These are phyloP conservation scores for Neoitamus cyanurus DNA, from an alignment of 2,888 invertebrate genomes.

Conservation along the genomic window DNA sequence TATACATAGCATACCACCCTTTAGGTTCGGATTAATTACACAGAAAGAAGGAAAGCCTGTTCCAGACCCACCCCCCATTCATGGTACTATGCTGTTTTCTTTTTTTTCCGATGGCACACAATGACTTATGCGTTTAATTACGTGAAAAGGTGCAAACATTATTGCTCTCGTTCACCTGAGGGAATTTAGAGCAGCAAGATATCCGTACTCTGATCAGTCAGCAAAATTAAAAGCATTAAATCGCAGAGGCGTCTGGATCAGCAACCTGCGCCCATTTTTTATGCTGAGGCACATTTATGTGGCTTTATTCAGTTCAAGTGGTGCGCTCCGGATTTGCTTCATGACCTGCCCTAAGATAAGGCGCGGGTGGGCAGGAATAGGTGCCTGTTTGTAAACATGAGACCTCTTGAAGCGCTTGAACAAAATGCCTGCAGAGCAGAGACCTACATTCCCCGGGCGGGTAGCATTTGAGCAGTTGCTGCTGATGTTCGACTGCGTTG, in stretches of 20 bases:
- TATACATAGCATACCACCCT: background rate
- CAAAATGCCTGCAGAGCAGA: background rate
- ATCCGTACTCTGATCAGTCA: background rate
- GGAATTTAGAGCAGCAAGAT: background rate
- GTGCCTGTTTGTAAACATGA: conserved; percentile 30
- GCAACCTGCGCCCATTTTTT: background rate
- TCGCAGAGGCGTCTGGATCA: background rate
- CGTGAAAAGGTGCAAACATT: background rate
- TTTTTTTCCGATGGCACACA: background rate
- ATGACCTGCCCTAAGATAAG: conserved; percentile 11
- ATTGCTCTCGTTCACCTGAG: background rate
- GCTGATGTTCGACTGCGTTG: background rate
- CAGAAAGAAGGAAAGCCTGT: background rate
- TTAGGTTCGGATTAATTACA: background rate
- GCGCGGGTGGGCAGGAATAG: background rate
- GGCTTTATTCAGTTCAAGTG: background rate
- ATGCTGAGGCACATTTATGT: background rate
- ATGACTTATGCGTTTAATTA: conserved; percentile 23
- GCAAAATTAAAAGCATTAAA: conserved; percentile 26
- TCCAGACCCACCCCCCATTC: background rate
- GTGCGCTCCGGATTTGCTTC: background rate
- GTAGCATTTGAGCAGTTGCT: background rate
- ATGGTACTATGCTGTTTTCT: background rate
- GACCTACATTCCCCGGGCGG: background rate
- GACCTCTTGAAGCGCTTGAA: conserved; percentile 5